A percentile compares a stretch with the other conserved stretches of the same genome.
Evolutionary conservation across 2,113 vertebrate species (phyloP).

Genomic region (Eurypyga helias): DNA sequence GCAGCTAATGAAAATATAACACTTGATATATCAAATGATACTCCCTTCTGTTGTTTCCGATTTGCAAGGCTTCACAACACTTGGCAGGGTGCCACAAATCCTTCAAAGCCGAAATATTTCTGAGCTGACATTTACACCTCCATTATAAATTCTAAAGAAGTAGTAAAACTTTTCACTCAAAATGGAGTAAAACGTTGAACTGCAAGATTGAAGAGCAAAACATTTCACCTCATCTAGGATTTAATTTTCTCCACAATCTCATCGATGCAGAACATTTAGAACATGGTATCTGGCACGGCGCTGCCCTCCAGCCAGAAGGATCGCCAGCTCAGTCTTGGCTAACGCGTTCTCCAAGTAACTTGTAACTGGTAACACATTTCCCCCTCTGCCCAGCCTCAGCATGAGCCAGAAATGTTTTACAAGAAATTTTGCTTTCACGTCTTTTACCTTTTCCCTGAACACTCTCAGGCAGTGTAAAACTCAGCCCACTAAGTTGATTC

Average conservation of each 20-base stretch:
- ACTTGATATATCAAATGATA: not conserved
- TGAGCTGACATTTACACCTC: not conserved
- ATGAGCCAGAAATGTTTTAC: not conserved
- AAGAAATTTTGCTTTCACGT: not conserved
- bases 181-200: not conserved
- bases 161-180: not conserved
- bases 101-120: not conserved
- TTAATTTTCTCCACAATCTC: not conserved
- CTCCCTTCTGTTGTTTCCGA: not conserved
- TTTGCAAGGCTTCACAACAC: not conserved
- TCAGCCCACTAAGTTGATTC: fast-evolving
- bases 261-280: not conserved
- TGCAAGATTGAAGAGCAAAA: not conserved
- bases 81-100: not conserved
- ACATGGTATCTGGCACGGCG: not conserved
- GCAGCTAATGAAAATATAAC: slow-evolving; percentile 27
- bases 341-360: not conserved
- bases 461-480: not conserved
- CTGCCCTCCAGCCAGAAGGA: not conserved
- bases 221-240: not conserved
- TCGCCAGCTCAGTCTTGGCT: not conserved
- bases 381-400: not conserved
- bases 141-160: not conserved
- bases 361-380: fast-evolving
- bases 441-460: not conserved